Conservation (phyloP, 2,888 invertebrate genomes). For the Linyphia triangularis region DNA sequence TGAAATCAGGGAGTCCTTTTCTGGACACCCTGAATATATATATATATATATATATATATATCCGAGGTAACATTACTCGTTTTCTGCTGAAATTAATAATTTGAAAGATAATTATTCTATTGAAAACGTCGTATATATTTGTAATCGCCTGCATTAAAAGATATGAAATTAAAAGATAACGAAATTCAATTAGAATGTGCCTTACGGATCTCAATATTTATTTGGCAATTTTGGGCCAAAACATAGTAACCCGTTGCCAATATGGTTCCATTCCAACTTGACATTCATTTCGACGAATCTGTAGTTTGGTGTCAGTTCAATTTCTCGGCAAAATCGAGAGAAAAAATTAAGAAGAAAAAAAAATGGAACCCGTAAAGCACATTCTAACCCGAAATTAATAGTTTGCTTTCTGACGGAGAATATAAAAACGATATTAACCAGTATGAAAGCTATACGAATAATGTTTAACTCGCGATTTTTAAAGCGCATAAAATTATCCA, state of each 20-base stretch:
- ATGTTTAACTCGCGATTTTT: neutral
- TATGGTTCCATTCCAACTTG: no score
- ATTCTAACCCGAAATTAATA: neutral
- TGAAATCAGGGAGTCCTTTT: no score
- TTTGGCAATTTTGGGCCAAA: no score
- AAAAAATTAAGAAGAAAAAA: no score
- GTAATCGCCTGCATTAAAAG: neutral
- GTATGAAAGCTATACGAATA: neutral
- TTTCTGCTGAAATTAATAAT: neutral
- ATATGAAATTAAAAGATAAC: neutral
- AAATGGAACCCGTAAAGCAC: neutral
- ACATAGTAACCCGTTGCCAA: no score
- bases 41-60: no score
- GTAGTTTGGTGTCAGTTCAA: no score
- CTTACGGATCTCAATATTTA: no score
- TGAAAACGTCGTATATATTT: neutral
- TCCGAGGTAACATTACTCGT: neutral
- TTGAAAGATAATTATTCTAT: neutral
- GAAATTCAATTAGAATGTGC: no score
- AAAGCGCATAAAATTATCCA: neutral
- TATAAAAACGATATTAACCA: neutral
- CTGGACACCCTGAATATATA: no score
- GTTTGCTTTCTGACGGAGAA: neutral
- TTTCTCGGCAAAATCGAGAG: no score
- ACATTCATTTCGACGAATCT: no score